A percentile compares a stretch with the other conserved stretches of the same genome.
Evolutionary conservation across 2,888 invertebrate genomes (phyloP).

Genomic region (Drosophila kambysellisi): DNA sequence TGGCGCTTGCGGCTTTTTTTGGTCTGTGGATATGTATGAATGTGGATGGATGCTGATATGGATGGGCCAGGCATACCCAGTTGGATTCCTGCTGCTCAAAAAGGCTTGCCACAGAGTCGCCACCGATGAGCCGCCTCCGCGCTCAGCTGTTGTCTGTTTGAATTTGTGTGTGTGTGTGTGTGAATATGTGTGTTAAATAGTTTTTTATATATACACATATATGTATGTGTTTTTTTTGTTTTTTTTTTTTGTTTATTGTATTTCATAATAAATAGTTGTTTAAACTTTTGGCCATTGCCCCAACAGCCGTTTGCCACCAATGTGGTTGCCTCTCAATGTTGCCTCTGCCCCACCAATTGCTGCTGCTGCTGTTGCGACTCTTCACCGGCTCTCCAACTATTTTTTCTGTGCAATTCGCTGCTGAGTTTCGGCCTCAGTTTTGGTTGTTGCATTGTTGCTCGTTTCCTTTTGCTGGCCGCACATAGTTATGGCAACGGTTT

Average conservation of each 20-base stretch:
- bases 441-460: slow-evolving; percentile 59
- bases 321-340: slow-evolving; percentile 67
- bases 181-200: slow-evolving; percentile 23
- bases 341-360: slow-evolving; percentile 3
- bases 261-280: slow-evolving; percentile 80
- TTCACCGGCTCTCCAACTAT: slow-evolving; percentile 62
- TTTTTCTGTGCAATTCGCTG: slow-evolving; percentile 72
- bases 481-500: slow-evolving; percentile 81
- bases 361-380: not conserved
- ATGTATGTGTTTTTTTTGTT: slow-evolving; percentile 3
- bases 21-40: slow-evolving; percentile 17
- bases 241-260: slow-evolving; percentile 64
- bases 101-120: slow-evolving; percentile 65
- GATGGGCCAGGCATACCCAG: slow-evolving; percentile 45
- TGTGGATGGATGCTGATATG: slow-evolving; percentile 37
- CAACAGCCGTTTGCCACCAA: slow-evolving; percentile 77
- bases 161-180: slow-evolving; percentile 22
- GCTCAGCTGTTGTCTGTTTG: slow-evolving; percentile 72
- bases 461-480: slow-evolving; percentile 69
- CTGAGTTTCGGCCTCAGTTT: slow-evolving; percentile 35
- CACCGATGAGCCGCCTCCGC: slow-evolving; percentile 58
- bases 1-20: slow-evolving; percentile 24
- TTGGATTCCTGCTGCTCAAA: slow-evolving; percentile 58
- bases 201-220: slow-evolving; percentile 30
- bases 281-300: slow-evolving; percentile 71